Conservation (phyloP, 1,140 invertebrate genomes). For the Drosophila auraria region DNA sequence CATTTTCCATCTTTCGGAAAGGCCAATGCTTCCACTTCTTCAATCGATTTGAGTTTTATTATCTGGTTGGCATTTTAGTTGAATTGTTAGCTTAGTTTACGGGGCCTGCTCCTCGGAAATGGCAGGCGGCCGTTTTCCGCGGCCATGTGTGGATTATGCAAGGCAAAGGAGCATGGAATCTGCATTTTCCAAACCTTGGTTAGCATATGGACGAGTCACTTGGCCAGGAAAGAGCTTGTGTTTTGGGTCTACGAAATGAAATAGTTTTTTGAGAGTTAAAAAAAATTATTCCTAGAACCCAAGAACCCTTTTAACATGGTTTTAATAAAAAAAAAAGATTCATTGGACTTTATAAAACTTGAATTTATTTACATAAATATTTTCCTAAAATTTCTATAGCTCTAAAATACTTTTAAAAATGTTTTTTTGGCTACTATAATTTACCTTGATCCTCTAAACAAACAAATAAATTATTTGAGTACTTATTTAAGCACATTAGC, state of each 20-base stretch:
- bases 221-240: not conserved
- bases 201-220: constrained; percentile 5
- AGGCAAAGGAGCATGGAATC: constrained; percentile 48
- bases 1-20: constrained; percentile 59
- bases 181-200: constrained; percentile 55
- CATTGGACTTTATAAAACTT: no score
- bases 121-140: constrained; percentile 16
- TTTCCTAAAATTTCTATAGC: no score
- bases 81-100: constrained; percentile 78
- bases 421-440: not conserved
- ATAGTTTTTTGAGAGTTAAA: not conserved
- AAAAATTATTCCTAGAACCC: no score
- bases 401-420: not conserved
- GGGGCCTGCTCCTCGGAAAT: constrained; percentile 29
- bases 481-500: no score
- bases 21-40: constrained; percentile 46
- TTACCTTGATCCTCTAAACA: not conserved
- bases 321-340: no score
- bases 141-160: constrained; percentile 59
- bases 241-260: not conserved
- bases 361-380: not conserved
- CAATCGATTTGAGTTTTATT: constrained; percentile 77
- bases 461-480: not conserved
- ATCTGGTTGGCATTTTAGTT: constrained; percentile 82
- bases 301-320: fast-evolving